Evolutionary conservation across 2,113 vertebrate genomes (phyloP).

Genomic region (Melanotaenia duboulayi): DNA sequence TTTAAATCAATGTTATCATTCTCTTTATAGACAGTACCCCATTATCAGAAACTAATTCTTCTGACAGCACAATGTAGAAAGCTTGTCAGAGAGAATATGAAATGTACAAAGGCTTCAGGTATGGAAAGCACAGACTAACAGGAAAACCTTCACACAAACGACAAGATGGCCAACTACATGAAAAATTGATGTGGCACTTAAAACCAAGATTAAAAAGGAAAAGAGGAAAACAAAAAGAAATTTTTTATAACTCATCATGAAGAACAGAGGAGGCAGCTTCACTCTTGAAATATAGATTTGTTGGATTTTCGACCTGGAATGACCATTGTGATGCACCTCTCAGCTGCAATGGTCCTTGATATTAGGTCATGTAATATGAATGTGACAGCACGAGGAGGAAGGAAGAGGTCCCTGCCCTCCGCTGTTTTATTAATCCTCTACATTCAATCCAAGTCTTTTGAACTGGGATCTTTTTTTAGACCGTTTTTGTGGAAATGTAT

Average conservation of each 20-base stretch:
- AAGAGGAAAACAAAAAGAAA: constrained; percentile 74
- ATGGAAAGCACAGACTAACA: constrained; percentile 68
- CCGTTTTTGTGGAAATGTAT: background rate
- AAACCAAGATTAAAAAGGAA: constrained; percentile 77
- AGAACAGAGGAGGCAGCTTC: constrained; percentile 50
- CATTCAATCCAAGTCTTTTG: constrained; percentile 60
- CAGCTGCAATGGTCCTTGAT: constrained; percentile 82
- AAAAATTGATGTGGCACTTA: constrained; percentile 79
- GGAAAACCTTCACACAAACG: constrained; percentile 76
- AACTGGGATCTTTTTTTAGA: constrained; percentile 32
- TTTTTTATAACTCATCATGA: constrained; percentile 72
- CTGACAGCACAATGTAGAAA: constrained; percentile 24
- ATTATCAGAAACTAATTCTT: constrained; percentile 37
- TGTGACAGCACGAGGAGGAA: constrained; percentile 67
- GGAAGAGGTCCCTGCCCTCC: constrained; percentile 40
- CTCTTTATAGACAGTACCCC: background rate
- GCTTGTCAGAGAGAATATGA: constrained; percentile 62
- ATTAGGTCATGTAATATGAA: constrained; percentile 91
- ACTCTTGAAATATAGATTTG: constrained; percentile 83
- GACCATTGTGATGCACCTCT: constrained; percentile 63
- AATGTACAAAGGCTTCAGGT: constrained; percentile 78
- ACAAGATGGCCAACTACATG: constrained; percentile 63
- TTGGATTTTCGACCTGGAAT: constrained; percentile 81
- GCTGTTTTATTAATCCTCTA: constrained; percentile 75
- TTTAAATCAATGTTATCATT: constrained; percentile 1